phyloP scores from a whole-genome alignment of 2,797 vertebrate species.

The Danionella dracula region DNA sequence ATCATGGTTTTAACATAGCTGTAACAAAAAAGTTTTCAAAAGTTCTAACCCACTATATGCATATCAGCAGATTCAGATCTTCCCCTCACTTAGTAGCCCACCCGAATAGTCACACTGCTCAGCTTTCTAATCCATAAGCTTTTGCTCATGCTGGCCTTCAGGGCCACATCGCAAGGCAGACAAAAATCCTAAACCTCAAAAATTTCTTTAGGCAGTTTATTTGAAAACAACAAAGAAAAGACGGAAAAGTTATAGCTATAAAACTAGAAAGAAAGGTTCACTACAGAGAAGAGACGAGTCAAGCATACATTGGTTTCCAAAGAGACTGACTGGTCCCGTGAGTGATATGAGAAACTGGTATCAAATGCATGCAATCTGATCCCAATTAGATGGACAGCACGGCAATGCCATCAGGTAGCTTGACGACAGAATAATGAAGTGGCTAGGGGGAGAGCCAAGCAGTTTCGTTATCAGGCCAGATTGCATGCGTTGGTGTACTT shows the following conservation, averaged over 20 bases:
- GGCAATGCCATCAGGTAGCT: slow-evolving; percentile 18
- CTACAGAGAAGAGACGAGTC: slow-evolving; percentile 5
- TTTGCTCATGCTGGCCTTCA: neutral
- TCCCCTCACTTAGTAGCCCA: slow-evolving; percentile 31
- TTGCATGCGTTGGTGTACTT: slow-evolving; percentile 32
- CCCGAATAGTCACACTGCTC: neutral
- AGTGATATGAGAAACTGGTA: neutral
- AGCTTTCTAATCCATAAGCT: neutral
- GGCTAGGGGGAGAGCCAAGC: slow-evolving; percentile 7
- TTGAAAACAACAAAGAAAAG: slow-evolving; percentile 56
- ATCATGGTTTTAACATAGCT: too few relatives aligned
- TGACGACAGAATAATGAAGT: slow-evolving; percentile 20
- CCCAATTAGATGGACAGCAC: neutral
- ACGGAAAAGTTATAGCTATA: slow-evolving; percentile 53
- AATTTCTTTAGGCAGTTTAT: slow-evolving; percentile 74
- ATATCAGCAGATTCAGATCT: slow-evolving; percentile 59
- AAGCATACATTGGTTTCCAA: neutral
- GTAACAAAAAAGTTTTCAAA: too few relatives aligned
- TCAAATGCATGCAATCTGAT: slow-evolving; percentile 16
- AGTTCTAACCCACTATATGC: slow-evolving; percentile 53
- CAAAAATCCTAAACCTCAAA: slow-evolving; percentile 39
- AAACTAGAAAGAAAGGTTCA: slow-evolving; percentile 21
- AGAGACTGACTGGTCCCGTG: neutral
- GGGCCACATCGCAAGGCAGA: neutral
- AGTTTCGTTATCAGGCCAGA: slow-evolving; percentile 11